Percentiles rank a stretch among this genome's conserved stretches.
Conservation (phyloP, 1,140 invertebrate genomes). For the Drosophila sp. region DNA sequence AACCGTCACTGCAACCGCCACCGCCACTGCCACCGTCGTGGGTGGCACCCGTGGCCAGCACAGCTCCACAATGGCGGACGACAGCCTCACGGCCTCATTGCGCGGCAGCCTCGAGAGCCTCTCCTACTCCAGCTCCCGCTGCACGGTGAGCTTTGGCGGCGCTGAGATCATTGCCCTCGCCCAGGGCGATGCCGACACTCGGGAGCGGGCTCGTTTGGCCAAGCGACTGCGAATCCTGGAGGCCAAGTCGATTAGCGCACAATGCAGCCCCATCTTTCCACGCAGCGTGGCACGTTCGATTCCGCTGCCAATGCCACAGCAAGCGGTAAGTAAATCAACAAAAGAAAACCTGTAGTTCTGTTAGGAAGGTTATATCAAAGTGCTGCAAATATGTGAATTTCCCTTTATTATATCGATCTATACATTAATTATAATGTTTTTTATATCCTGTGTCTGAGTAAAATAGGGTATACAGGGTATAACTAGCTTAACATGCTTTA, state of each 20-base stretch:
- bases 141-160: slow-evolving; percentile 77
- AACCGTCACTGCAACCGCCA: slow-evolving; percentile 61
- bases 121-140: slow-evolving; percentile 78
- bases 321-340: slow-evolving; percentile 57
- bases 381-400: no score
- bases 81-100: slow-evolving; percentile 75
- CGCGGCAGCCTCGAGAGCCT: slow-evolving; percentile 79
- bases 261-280: slow-evolving; percentile 81
- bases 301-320: slow-evolving; percentile 61
- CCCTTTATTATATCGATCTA: no score
- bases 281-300: slow-evolving; percentile 66
- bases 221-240: slow-evolving; percentile 77
- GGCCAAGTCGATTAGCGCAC: slow-evolving; percentile 83
- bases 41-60: slow-evolving; percentile 47
- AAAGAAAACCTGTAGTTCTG: no score
- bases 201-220: slow-evolving; percentile 63
- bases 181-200: slow-evolving; percentile 53
- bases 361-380: no score
- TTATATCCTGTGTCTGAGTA: no score
- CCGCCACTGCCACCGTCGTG: slow-evolving; percentile 60
- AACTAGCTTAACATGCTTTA: no score
- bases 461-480: no score
- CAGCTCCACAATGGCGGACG: slow-evolving; percentile 80
- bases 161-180: slow-evolving; percentile 66
- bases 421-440: no score